Evolutionary conservation across 2,113 vertebrate species (phyloP).

Genomic region (Pungitius pungitius): DNA sequence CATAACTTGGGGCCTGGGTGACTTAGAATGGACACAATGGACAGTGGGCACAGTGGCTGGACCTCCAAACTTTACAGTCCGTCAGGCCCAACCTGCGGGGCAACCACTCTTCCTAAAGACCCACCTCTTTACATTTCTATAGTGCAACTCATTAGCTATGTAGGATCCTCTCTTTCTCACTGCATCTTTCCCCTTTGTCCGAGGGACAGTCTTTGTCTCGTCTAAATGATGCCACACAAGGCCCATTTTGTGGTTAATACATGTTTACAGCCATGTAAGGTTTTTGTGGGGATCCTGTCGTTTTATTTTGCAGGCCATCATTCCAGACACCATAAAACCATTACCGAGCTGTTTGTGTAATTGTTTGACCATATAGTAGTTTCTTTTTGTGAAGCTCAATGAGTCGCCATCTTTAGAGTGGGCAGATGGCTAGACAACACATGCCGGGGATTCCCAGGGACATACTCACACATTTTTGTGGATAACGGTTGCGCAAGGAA

Average conservation of each 20-base stretch:
- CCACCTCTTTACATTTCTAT: constrained; percentile 85
- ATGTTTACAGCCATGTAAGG: constrained; percentile 90
- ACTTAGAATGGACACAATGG: constrained; percentile 81
- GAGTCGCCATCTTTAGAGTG: constrained; percentile 72
- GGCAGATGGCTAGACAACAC: constrained; percentile 80
- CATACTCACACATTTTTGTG: constrained; percentile 45
- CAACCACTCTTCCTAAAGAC: constrained; percentile 77
- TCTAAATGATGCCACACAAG: constrained; percentile 89
- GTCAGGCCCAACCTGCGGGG: constrained; percentile 72
- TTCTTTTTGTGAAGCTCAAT: constrained; percentile 66
- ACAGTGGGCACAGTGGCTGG: constrained; percentile 66
- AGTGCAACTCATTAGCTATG: constrained; percentile 88
- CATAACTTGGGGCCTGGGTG: constrained; percentile 57
- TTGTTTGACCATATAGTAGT: constrained; percentile 75
- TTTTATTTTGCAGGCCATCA: constrained; percentile 87
- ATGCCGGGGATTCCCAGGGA: constrained; percentile 59
- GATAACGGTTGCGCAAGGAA: not conserved
- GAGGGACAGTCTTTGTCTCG: constrained; percentile 83
- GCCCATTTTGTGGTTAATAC: constrained; percentile 94
- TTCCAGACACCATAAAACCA: constrained; percentile 89
- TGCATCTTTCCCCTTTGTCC: constrained; percentile 83
- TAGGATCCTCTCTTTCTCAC: constrained; percentile 88
- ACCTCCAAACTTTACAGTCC: constrained; percentile 78
- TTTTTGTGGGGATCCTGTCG: constrained; percentile 87
- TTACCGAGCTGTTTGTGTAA: constrained; percentile 87